phyloP scores from a whole-genome alignment of 2,797 vertebrate species.

The Pipistrellus pipistrellus region DNA sequence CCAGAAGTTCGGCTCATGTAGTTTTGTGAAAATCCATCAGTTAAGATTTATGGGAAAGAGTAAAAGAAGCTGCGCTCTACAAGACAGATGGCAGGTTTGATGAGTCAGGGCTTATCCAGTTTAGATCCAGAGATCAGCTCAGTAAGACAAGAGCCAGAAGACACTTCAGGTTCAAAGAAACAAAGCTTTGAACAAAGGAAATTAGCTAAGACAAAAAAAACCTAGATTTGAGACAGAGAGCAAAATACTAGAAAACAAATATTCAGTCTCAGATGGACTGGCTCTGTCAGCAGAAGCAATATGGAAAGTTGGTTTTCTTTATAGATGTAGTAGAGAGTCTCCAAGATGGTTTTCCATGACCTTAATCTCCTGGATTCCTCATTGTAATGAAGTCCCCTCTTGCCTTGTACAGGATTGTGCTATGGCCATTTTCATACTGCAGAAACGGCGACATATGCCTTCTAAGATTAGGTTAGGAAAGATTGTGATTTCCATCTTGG shows the following conservation, averaged over 20 bases:
- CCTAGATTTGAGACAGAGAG: background rate
- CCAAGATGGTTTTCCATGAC: background rate
- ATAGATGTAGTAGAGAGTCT: background rate
- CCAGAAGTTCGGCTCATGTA: background rate
- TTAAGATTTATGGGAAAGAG: background rate
- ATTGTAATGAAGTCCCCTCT: background rate
- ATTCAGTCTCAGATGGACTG: background rate
- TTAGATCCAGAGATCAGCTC: background rate
- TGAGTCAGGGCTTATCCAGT: background rate
- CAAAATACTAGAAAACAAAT: background rate
- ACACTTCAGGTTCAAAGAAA: background rate
- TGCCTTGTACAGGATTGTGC: background rate
- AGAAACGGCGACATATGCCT: background rate
- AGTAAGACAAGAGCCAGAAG: background rate
- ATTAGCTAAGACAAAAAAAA: background rate
- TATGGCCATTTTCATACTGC: background rate
- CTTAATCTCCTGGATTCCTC: background rate
- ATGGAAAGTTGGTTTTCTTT: background rate
- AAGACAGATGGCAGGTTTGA: background rate
- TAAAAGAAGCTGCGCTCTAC: background rate
- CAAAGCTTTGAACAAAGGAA: background rate
- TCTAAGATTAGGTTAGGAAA: background rate
- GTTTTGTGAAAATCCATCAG: background rate
- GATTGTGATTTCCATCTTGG: background rate
- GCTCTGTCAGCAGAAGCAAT: background rate